Conservation (phyloP, 2,113 vertebrate species). For the Elephas maximus region DNA sequence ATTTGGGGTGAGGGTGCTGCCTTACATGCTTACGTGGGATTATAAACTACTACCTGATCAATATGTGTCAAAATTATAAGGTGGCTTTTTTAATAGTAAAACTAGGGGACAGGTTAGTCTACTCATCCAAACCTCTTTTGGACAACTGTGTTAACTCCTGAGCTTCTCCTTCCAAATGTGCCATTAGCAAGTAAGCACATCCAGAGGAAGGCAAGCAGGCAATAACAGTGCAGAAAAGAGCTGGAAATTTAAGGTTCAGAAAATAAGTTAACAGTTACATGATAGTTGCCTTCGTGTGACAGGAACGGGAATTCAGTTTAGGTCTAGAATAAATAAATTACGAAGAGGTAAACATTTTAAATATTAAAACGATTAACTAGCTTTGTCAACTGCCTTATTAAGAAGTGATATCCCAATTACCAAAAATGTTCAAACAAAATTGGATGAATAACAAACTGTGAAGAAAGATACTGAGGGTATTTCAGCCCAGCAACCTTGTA, state of each 20-base stretch:
- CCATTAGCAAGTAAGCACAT: slow-evolving; percentile 20
- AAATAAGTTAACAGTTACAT: slow-evolving; percentile 5
- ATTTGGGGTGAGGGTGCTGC: background rate
- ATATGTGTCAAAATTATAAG: background rate
- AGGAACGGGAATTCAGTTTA: background rate
- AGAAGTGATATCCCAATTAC: slow-evolving; percentile 10
- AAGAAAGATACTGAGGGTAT: background rate
- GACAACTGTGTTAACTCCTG: slow-evolving; percentile 17
- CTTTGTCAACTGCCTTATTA: slow-evolving; percentile 35
- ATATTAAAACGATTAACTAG: background rate
- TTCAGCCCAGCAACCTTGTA: background rate
- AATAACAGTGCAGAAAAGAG: slow-evolving; percentile 22
- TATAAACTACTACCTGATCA: slow-evolving; percentile 34
- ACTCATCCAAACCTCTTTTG: slow-evolving; percentile 15
- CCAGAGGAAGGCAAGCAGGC: background rate
- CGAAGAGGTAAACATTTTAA: slow-evolving; percentile 16
- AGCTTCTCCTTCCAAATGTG: background rate
- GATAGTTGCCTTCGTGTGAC: background rate
- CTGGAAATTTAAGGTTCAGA: background rate
- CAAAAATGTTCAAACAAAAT: background rate
- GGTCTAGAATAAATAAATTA: slow-evolving; percentile 29
- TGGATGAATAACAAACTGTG: background rate
- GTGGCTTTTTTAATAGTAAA: slow-evolving; percentile 8
- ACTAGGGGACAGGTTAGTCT: background rate
- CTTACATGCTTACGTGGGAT: background rate